These are phyloP conservation scores for Leptinotarsa defecta DNA, from an alignment of 1,140 invertebrate species.

Conservation along the genomic window DNA sequence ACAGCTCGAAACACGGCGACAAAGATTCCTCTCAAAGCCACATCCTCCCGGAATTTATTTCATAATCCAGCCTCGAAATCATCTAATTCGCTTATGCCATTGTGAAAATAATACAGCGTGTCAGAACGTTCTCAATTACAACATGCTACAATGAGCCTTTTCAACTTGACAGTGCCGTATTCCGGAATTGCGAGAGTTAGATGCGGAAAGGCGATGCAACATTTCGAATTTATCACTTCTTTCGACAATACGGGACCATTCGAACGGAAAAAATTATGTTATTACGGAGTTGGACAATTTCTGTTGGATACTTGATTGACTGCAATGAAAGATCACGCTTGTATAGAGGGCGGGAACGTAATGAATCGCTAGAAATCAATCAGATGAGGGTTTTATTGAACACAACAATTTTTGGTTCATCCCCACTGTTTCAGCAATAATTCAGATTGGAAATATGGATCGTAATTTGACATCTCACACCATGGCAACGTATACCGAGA, in stretches of 20 bases:
- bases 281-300: background rate
- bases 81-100: constrained; percentile 12
- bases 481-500: too few species aligned
- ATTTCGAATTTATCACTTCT: constrained; percentile 15
- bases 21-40: background rate
- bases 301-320: background rate
- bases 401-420: too few species aligned
- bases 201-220: background rate
- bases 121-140: constrained; percentile 17
- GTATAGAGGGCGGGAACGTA: background rate
- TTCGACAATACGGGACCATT: background rate
- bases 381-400: background rate
- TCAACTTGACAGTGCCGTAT: constrained; percentile 18
- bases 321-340: background rate
- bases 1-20: background rate
- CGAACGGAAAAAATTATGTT: background rate
- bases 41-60: constrained; percentile 9
- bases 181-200: constrained; percentile 6
- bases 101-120: constrained; percentile 19
- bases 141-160: constrained; percentile 8
- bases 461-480: too few species aligned
- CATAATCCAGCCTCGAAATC: constrained; percentile 8
- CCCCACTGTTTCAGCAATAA: too few species aligned
- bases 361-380: background rate
- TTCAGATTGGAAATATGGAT: too few species aligned